Base-by-base conservation (phyloP, 1,140 invertebrate species). In the Drosophila mojavensis region DNA sequence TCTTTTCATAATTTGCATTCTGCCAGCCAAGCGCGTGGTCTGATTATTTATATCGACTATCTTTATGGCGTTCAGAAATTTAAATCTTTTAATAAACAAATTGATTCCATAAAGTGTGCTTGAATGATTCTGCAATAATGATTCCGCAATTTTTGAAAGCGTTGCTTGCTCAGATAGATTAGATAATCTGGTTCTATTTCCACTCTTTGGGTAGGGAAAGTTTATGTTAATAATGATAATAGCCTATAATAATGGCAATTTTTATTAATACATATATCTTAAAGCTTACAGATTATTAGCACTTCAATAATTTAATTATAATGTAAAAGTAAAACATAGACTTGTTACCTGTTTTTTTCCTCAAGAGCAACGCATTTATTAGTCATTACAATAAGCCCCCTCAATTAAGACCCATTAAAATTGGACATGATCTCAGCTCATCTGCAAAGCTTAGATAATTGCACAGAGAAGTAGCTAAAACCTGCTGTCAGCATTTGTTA, bases 371-470 rank as follows among this genome's bases (percentile, higher is more conserved):
- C 43, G 6, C 4, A 10, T 13, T 50, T 10, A 26, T 26, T 50
- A 13, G 11, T 20, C 11, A 17, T 17, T 17, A 15, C 15, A 47
- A 47, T 50, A 20, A 47, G 43, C 43, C 7, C 9, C 43, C 6
- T 17, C 48, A 20, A 50, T 50, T 50, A 50, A 26, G 24, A 26
- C 5, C 53, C 17, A 55, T 55, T 36, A 55, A 36, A 24, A 36
- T 64, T 43, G 41, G 51, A 4, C n/a, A 33, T 55, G 7, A 17
- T 33, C 24, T 36, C 15, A 47, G 26, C 47, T 20, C 36, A 20
- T 59, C 50, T 39, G 15, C 11, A 24, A 20, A 48, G 36, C 24
- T 63, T 61, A 53, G 28, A 54, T 75, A 69, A 81, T 67, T 83
- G 60, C 17, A 2, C 9, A 17, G 26, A 48, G 54, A 70, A 64